Conservation (phyloP, 2,113 vertebrate genomes). For the Oreochromis spilurus region DNA sequence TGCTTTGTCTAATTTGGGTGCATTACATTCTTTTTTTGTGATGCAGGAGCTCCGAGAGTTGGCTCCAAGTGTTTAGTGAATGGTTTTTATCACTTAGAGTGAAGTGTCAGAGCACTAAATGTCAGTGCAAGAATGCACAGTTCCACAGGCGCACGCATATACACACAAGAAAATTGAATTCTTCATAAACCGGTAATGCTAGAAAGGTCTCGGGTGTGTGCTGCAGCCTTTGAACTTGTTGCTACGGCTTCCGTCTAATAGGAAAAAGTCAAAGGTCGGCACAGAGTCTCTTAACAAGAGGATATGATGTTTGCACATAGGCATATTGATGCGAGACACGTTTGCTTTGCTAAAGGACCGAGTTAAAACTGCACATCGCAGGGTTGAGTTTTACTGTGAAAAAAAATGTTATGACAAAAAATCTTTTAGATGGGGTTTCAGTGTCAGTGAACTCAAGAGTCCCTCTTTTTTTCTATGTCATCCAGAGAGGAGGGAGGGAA, state of each 20-base stretch:
- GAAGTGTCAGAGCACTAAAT: neutral
- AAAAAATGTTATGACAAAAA: neutral
- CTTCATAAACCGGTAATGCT: conserved; percentile 3
- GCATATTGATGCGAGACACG: neutral
- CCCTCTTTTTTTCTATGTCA: neutral
- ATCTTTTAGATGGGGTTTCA: conserved; percentile 30
- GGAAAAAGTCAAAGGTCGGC: conserved; percentile 24
- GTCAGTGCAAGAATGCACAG: neutral
- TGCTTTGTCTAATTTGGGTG: conserved; percentile 67
- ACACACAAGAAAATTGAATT: neutral
- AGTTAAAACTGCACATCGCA: neutral
- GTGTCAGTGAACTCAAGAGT: conserved; percentile 5
- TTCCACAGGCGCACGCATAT: neutral
- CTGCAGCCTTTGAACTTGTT: conserved; percentile 35
- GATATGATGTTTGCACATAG: conserved; percentile 27
- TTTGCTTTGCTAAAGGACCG: neutral
- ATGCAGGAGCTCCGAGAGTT: conserved; percentile 28
- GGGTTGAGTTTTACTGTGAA: neutral
- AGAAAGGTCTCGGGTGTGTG: conserved; percentile 9
- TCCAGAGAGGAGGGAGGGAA: conserved; percentile 12
- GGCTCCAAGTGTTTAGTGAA: neutral
- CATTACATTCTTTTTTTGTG: conserved; percentile 54
- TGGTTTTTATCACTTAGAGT: conserved; percentile 21
- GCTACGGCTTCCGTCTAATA: neutral
- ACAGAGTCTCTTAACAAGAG: conserved; percentile 10